phyloP scores from a whole-genome alignment of 1,140 invertebrate species.

The Bombus waltoni region DNA sequence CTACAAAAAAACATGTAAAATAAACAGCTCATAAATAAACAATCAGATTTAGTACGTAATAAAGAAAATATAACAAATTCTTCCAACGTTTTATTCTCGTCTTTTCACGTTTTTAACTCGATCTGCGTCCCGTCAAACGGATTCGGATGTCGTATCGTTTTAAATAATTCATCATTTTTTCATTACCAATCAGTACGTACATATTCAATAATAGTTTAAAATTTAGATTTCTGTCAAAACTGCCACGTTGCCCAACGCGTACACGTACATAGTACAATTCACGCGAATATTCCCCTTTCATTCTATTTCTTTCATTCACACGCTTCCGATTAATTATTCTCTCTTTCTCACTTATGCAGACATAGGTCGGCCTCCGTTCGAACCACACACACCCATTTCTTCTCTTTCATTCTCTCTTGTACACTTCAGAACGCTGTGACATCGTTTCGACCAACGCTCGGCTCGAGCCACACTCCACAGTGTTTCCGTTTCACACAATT shows the following conservation, averaged over 20 bases:
- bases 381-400: background rate
- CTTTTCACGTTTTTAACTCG: slow-evolving; percentile 51
- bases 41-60: slow-evolving; percentile 79
- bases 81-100: slow-evolving; percentile 27
- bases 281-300: slow-evolving; percentile 17
- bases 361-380: background rate
- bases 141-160: slow-evolving; percentile 58
- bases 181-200: slow-evolving; percentile 18
- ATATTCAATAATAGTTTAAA: slow-evolving; percentile 36
- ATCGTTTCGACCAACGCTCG: slow-evolving; percentile 62
- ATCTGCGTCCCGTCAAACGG: slow-evolving; percentile 70
- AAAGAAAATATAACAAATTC: slow-evolving; percentile 82
- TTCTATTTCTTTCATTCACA: background rate
- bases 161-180: slow-evolving; percentile 15
- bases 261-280: slow-evolving; percentile 36
- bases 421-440: slow-evolving; percentile 48
- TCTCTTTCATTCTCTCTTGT: slow-evolving; percentile 1
- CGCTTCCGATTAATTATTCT: background rate
- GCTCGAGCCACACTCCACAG: slow-evolving; percentile 68
- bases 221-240: slow-evolving; percentile 53
- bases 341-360: background rate
- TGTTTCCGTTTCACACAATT: slow-evolving; percentile 59
- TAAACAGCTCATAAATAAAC: slow-evolving; percentile 83
- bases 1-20: slow-evolving; percentile 78
- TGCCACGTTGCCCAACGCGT: slow-evolving; percentile 40